Evolutionary conservation across 2,113 vertebrate genomes (phyloP).

Genomic region (Ramphastos sulfuratus): DNA sequence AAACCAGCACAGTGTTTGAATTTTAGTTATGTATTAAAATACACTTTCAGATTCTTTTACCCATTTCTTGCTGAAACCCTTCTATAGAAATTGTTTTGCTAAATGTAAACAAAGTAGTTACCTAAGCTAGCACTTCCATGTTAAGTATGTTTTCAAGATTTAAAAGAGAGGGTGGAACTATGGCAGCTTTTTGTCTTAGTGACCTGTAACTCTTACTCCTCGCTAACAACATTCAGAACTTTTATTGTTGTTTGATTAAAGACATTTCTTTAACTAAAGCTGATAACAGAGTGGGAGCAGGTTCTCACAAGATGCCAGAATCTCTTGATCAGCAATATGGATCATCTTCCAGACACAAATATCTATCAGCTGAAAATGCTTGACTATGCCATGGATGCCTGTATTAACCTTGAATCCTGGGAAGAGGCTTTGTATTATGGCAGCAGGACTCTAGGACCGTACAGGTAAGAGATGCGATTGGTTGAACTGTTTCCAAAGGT

Average conservation of each 20-base stretch:
- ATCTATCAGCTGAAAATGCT: slow-evolving; percentile 87
- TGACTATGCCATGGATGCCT: slow-evolving; percentile 88
- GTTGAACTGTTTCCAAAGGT: background rate
- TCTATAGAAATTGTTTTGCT: background rate
- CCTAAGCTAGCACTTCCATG: background rate
- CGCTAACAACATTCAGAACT: background rate
- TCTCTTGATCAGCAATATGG: slow-evolving; percentile 65
- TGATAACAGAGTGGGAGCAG: slow-evolving; percentile 82
- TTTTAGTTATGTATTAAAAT: background rate
- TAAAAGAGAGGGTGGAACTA: background rate
- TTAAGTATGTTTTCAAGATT: slow-evolving; percentile 38
- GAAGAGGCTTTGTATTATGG: slow-evolving; percentile 83
- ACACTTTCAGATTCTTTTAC: background rate
- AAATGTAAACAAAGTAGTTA: background rate
- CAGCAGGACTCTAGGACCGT: slow-evolving; percentile 81
- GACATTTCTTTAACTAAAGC: slow-evolving; percentile 72
- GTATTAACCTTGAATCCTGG: slow-evolving; percentile 83
- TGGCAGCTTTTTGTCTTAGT: background rate
- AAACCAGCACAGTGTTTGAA: background rate
- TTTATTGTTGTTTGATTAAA: slow-evolving; percentile 21
- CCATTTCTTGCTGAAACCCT: background rate
- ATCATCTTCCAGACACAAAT: slow-evolving; percentile 85
- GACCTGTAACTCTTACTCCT: background rate
- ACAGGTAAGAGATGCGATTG: slow-evolving; percentile 77
- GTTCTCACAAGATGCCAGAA: slow-evolving; percentile 73